These are phyloP conservation scores for Hypomesus transpacificus DNA, from an alignment of 2,113 vertebrate genomes.

Conservation along the genomic window DNA sequence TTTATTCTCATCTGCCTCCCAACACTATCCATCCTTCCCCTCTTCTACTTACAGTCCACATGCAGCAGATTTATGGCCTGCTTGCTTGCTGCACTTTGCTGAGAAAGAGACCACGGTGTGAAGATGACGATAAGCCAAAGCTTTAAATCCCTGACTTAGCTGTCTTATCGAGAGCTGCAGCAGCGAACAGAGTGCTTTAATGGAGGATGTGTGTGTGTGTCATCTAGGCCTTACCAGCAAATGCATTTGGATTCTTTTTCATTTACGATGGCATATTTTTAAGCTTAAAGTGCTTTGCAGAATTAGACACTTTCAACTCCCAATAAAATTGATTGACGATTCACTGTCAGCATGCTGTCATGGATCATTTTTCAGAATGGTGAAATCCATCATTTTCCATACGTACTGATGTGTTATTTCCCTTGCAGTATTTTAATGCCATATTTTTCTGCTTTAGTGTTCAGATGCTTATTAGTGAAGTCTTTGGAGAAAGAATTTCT, in stretches of 20 bases:
- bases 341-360: slow-evolving; percentile 26
- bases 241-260: slow-evolving; percentile 56
- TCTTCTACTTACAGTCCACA: slow-evolving; percentile 28
- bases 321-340: slow-evolving; percentile 52
- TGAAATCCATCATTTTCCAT: slow-evolving; percentile 20
- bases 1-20: slow-evolving; percentile 47
- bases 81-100: slow-evolving; percentile 66
- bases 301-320: slow-evolving; percentile 50
- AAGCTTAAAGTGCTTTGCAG: slow-evolving; percentile 45
- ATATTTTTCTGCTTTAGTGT: neutral
- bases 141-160: slow-evolving; percentile 76
- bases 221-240: slow-evolving; percentile 61
- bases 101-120: slow-evolving; percentile 63
- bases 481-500: neutral
- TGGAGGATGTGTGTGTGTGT: slow-evolving; percentile 55
- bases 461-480: neutral
- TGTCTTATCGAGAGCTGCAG: slow-evolving; percentile 75
- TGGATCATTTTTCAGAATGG: slow-evolving; percentile 22
- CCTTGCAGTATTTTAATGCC: neutral
- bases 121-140: slow-evolving; percentile 77
- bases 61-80: slow-evolving; percentile 66
- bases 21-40: neutral
- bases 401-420: slow-evolving; percentile 27
- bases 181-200: slow-evolving; percentile 63
- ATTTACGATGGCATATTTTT: slow-evolving; percentile 41